A percentile compares a stretch with the other conserved stretches of the same genome.
phyloP scores from a whole-genome alignment of 2,888 invertebrate genomes.

The Yponomeuta evonymella region DNA sequence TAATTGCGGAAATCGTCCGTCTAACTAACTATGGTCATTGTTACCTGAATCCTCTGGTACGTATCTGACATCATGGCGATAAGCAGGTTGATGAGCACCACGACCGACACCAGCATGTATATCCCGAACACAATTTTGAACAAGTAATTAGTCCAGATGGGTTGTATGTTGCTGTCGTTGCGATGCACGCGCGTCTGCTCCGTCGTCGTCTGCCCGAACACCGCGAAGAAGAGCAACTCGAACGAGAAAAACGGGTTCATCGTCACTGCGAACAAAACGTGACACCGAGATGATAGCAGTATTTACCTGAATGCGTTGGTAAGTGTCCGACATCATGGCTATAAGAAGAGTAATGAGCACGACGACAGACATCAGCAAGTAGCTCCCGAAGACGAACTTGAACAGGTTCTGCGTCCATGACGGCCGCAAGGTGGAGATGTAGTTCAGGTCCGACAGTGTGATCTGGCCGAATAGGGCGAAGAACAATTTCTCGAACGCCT shows the following conservation, averaged over 20 bases:
- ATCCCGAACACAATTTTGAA: constrained; percentile 93
- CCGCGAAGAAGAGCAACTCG: constrained; percentile 98
- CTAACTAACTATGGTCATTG: constrained; percentile 29
- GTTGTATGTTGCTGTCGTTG: constrained; percentile 80
- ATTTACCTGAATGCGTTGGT: constrained; percentile 98
- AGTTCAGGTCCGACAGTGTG: constrained; percentile 88
- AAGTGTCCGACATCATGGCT: constrained; percentile 99
- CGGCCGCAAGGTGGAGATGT: constrained; percentile 81
- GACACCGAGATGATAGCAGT: constrained; percentile 47
- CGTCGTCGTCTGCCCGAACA: constrained; percentile 95
- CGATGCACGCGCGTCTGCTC: constrained; percentile 82
- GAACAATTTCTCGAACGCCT: constrained; percentile 98
- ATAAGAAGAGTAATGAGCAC: constrained; percentile 99
- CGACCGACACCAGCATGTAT: constrained; percentile 99
- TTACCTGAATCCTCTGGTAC: constrained; percentile 98
- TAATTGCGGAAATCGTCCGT: no score
- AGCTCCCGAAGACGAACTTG: constrained; percentile 95
- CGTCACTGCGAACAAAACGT: constrained; percentile 85
- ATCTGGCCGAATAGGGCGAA: constrained; percentile 98
- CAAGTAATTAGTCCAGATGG: constrained; percentile 88
- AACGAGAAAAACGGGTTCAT: constrained; percentile 95
- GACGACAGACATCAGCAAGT: constrained; percentile 98
- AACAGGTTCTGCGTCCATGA: constrained; percentile 90
- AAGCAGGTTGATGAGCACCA: constrained; percentile 98
- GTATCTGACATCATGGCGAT: constrained; percentile 99